phyloP scores from a whole-genome alignment of 2,797 vertebrate genomes.

The Chromis chromis region DNA sequence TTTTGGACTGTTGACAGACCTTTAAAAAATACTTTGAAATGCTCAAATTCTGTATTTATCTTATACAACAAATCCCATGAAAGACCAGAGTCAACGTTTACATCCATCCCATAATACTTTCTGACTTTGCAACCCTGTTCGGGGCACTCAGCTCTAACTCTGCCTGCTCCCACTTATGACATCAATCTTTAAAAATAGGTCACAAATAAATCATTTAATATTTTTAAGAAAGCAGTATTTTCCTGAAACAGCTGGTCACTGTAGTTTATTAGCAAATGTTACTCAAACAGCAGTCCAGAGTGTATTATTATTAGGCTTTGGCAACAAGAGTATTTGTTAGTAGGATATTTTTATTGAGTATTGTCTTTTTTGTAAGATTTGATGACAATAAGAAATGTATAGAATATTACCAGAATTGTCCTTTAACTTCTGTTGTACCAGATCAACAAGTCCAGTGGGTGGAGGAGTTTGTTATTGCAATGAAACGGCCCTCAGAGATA shows the following conservation, averaged over 20 bases:
- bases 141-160: neutral
- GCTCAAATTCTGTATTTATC: neutral
- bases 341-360: neutral
- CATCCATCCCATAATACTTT: neutral
- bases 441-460: neutral
- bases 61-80: neutral
- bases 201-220: neutral
- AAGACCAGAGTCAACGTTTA: neutral
- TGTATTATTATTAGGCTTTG: slow-evolving; percentile 8
- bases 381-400: neutral
- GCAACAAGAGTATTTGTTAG: neutral
- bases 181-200: slow-evolving; percentile 1
- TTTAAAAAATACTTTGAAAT: neutral
- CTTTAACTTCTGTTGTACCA: neutral
- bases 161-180: neutral
- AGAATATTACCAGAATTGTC: neutral
- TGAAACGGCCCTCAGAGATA: too few species aligned
- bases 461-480: neutral
- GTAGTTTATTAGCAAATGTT: neutral
- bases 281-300: neutral
- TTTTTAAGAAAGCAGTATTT: neutral
- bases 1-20: too few species aligned
- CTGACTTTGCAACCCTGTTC: neutral
- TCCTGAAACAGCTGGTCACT: neutral
- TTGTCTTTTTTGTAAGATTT: neutral